Conservation (phyloP, 2,113 vertebrate species). For the Trematomus loennbergii region DNA sequence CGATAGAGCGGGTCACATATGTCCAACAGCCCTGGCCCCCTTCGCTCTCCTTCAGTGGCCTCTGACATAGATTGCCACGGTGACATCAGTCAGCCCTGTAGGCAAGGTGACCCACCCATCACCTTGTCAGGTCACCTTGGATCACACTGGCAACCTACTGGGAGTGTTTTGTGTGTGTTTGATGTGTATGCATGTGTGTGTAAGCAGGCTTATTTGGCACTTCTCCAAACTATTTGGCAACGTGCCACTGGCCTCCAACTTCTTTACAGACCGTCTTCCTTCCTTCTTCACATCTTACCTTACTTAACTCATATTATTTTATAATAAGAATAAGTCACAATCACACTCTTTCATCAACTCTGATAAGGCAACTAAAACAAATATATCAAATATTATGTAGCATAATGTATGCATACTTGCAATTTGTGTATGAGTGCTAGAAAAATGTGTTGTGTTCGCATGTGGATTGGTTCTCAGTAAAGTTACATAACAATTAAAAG, state of each 20-base stretch:
- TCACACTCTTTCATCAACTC: neutral
- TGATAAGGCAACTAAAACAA: neutral
- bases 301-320: neutral
- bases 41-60: slow-evolving; percentile 9
- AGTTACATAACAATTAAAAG: slow-evolving; percentile 71
- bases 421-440: slow-evolving; percentile 4
- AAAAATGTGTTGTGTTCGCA: slow-evolving; percentile 18
- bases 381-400: neutral
- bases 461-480: slow-evolving; percentile 51
- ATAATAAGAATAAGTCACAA: too few species aligned
- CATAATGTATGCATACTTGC: neutral
- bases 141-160: slow-evolving; percentile 45
- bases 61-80: slow-evolving; percentile 53
- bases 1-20: too few species aligned
- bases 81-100: slow-evolving; percentile 67
- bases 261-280: slow-evolving; percentile 22
- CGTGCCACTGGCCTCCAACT: slow-evolving; percentile 44
- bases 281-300: slow-evolving; percentile 25
- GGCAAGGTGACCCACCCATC: slow-evolving; percentile 73
- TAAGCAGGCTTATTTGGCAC: slow-evolving; percentile 47
- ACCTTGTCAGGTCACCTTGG: slow-evolving; percentile 75
- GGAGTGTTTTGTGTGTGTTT: slow-evolving; percentile 17
- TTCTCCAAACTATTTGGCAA: slow-evolving; percentile 55
- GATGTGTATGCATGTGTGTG: slow-evolving; percentile 5
- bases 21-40: neutral